Evolutionary conservation across 2,797 vertebrate species (phyloP).

Genomic region (Oreonectes daqikongensis): DNA sequence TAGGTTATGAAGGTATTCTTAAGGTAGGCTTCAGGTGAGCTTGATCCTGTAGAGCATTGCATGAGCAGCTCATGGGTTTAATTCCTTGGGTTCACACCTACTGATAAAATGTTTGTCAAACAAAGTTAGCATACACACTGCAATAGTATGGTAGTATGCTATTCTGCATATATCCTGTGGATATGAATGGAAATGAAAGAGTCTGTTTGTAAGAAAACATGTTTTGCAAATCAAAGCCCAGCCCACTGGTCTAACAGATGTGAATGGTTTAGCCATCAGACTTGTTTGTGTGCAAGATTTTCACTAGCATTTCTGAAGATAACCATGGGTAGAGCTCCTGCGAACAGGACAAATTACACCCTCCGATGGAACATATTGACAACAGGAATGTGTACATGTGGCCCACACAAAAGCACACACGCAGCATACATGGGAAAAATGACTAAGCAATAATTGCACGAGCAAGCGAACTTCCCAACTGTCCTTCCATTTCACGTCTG

Average conservation of each 20-base stretch:
- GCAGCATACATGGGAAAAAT: conserved; percentile 40
- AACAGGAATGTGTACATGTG: conserved; percentile 1
- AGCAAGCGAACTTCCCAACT: conserved; percentile 26
- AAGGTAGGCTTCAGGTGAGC: too few species aligned
- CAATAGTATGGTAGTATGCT: background rate
- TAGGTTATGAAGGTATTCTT: too few species aligned
- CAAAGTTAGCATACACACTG: background rate
- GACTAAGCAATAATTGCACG: conserved; percentile 46
- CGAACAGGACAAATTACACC: conserved; percentile 28
- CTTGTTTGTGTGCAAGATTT: conserved; percentile 39
- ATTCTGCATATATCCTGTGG: background rate
- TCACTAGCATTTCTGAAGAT: conserved; percentile 45
- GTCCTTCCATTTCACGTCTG: conserved; percentile 39
- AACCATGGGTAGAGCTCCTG: conserved; percentile 34
- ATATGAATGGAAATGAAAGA: background rate
- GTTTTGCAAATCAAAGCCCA: conserved; percentile 43
- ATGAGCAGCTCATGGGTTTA: too few species aligned
- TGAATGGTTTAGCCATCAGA: conserved; percentile 46
- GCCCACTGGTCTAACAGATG: conserved; percentile 50
- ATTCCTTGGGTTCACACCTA: too few species aligned
- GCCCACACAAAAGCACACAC: background rate
- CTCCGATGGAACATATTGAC: conserved; percentile 28
- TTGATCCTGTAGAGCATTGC: too few species aligned
- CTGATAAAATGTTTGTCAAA: background rate
- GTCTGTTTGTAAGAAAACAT: conserved; percentile 52